Evolutionary conservation across 2,113 vertebrate species (phyloP).

Genomic region (Deroptyus accipitrinus): DNA sequence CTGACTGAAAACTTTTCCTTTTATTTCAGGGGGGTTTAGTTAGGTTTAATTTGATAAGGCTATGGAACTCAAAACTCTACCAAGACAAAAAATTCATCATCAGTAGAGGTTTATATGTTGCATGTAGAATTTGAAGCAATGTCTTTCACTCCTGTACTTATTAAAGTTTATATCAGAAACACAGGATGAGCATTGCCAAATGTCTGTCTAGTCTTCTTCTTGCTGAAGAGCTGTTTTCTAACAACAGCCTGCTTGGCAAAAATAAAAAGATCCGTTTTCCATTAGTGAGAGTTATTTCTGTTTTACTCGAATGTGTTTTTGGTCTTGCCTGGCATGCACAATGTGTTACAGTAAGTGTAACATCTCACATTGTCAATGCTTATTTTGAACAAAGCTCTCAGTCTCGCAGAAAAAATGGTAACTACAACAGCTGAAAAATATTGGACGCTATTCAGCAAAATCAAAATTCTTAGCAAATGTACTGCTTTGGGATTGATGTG

Average conservation of each 20-base stretch:
- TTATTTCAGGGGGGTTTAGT: background rate
- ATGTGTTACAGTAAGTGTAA: background rate
- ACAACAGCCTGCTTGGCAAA: background rate
- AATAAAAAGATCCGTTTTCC: background rate
- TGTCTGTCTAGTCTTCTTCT: background rate
- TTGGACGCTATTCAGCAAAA: background rate
- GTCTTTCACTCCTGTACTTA: background rate
- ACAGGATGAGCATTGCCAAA: background rate
- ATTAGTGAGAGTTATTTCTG: slow-evolving; percentile 6
- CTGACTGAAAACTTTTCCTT: background rate
- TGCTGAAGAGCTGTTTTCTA: background rate
- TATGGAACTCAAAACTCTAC: background rate
- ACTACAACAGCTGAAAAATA: slow-evolving; percentile 23
- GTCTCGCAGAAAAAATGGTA: background rate
- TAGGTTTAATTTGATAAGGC: background rate
- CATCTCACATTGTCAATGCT: background rate
- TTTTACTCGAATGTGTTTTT: background rate
- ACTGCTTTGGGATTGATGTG: background rate
- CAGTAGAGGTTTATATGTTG: background rate
- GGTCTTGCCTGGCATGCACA: slow-evolving; percentile 19
- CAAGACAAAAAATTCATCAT: background rate
- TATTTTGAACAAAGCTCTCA: slow-evolving; percentile 8
- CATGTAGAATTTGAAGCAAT: background rate
- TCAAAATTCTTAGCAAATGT: background rate
- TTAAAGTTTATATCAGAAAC: background rate